Conservation (phyloP, 2,113 vertebrate genomes). For the Murina feae region DNA sequence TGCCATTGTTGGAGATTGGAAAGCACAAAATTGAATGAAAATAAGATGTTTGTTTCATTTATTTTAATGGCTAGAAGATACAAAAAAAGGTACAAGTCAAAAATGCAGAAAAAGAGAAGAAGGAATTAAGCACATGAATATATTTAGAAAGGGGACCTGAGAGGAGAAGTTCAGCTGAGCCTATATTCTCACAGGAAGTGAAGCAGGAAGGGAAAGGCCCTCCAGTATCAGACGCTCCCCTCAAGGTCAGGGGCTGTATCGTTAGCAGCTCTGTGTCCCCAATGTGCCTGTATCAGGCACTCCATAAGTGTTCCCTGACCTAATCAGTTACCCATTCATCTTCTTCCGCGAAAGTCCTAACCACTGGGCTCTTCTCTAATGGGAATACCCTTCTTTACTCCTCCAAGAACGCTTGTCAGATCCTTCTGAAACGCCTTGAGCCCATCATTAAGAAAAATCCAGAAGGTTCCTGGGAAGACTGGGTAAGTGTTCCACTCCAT, state of each 20-base stretch:
- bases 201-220: not conserved
- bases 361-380: not conserved
- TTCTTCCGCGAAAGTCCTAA: not conserved
- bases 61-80: not conserved
- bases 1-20: not conserved
- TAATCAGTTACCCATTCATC: not conserved
- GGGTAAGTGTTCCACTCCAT: constrained; percentile 81
- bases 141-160: not conserved
- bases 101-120: not conserved
- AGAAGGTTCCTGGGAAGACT: constrained; percentile 88
- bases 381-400: not conserved
- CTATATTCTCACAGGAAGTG: not conserved
- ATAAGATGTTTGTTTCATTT: not conserved
- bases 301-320: not conserved
- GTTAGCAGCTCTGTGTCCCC: not conserved
- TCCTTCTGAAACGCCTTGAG: constrained; percentile 86
- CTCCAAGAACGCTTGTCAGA: constrained; percentile 90
- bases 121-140: not conserved
- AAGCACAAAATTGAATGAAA: constrained; percentile 31
- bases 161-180: not conserved
- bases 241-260: not conserved
- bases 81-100: not conserved
- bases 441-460: constrained; percentile 86
- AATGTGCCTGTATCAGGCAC: not conserved
- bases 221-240: not conserved